phyloP scores from a whole-genome alignment of 2,888 invertebrate genomes.

The Acrobeloides nanus region DNA sequence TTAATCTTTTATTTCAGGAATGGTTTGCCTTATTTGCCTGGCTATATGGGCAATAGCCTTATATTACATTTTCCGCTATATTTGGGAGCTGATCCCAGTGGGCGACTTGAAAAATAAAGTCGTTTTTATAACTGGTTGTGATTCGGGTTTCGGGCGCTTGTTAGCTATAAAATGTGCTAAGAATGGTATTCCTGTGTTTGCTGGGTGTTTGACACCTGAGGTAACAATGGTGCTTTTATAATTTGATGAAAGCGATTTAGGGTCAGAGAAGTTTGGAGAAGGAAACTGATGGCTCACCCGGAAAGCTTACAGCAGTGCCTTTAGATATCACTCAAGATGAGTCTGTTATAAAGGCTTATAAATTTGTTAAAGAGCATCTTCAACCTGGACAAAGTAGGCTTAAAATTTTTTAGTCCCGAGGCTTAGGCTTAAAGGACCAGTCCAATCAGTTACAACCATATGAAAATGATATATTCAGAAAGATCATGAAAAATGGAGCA shows the following conservation, averaged over 20 bases:
- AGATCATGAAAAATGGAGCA: too few relatives aligned
- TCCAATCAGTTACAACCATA: too few relatives aligned
- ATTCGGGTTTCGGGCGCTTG: slow-evolving; percentile 51
- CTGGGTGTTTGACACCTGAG: slow-evolving; percentile 63
- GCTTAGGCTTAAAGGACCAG: too few relatives aligned
- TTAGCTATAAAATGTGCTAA: slow-evolving; percentile 55
- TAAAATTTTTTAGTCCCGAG: background rate
- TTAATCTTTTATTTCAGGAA: too few relatives aligned
- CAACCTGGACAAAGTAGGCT: slow-evolving; percentile 5
- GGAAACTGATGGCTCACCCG: slow-evolving; percentile 62
- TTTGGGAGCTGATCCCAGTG: slow-evolving; percentile 13
- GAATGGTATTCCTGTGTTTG: slow-evolving; percentile 70
- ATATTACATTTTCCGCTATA: too few relatives aligned
- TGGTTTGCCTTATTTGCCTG: too few relatives aligned
- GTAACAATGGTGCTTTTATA: slow-evolving; percentile 17
- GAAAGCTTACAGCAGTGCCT: slow-evolving; percentile 55
- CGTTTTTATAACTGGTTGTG: slow-evolving; percentile 22
- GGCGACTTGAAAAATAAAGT: slow-evolving; percentile 23
- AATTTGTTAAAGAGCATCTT: slow-evolving; percentile 57
- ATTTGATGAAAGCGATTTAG: background rate
- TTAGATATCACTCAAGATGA: slow-evolving; percentile 58
- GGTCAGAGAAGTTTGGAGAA: slow-evolving; percentile 54
- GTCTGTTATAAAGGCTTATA: slow-evolving; percentile 69
- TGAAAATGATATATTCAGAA: too few relatives aligned
- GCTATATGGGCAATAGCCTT: too few relatives aligned